Conservation (phyloP, 2,888 invertebrate genomes). For the Ephialtes manifestator region DNA sequence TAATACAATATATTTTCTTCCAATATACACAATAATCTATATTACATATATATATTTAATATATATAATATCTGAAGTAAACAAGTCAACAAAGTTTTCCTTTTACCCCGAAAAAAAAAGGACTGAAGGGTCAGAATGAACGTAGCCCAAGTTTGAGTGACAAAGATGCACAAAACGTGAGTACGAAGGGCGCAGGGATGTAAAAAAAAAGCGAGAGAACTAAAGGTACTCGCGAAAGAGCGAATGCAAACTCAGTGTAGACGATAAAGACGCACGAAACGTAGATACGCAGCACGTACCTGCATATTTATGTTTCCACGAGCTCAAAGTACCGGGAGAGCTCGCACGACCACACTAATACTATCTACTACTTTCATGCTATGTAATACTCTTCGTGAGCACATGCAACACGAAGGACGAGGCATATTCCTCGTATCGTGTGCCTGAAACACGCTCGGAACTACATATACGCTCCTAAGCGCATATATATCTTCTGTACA, state of each 20-base stretch:
- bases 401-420: conserved; percentile 35
- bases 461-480: neutral
- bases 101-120: neutral
- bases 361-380: conserved; percentile 38
- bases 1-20: no score
- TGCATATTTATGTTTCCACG: conserved; percentile 61
- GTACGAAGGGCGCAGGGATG: neutral
- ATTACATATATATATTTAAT: no score
- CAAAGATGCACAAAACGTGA: neutral
- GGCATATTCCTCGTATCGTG: conserved; percentile 16
- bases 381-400: conserved; percentile 14
- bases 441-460: conserved; percentile 4
- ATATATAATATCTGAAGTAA: no score
- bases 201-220: neutral
- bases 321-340: conserved; percentile 46
- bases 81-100: neutral
- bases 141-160: neutral
- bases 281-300: conserved; percentile 59
- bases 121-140: neutral
- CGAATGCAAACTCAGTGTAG: conserved; percentile 18
- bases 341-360: conserved; percentile 49
- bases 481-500: neutral
- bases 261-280: conserved; percentile 60
- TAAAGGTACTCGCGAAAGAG: conserved; percentile 1
- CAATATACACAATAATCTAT: no score